Base-by-base conservation (phyloP, 1,140 invertebrate species). In the Drosophila pseudoobscura region DNA sequence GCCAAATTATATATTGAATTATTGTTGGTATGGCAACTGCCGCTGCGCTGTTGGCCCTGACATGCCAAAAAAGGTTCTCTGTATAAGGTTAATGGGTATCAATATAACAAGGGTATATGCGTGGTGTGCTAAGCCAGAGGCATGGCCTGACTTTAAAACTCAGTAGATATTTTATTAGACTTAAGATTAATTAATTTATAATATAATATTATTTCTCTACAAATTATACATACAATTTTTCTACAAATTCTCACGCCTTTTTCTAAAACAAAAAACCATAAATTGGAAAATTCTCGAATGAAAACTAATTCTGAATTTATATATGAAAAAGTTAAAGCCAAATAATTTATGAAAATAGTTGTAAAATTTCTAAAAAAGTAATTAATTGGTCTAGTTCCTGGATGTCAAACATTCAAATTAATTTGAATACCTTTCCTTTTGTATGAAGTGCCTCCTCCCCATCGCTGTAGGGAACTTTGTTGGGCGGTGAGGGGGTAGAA, bases 1-100 rank as follows among this genome's bases (percentile, higher is more conserved):
- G 31, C 22, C 50, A 75, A 55, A 68, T 66, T 49, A 73, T 49
- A 73, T 61, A 68, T 71, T 53, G 46, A 83, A 83, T 70, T 62
- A 55, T 63, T 43, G 75, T 78, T 59, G 60, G 60, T 63, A 83
- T 64, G 64, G 44, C 26, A 62, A 59, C 66, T 4, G 24, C 0
- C 24, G 24, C 24, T 26, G 47, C 41, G 20, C 11, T 35, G 3
- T 41, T 31, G 31, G 24, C 17, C n/a, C 31, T 66, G 65, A 47
- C 41, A 68, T 47, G 17, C 66, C 11, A 24, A 43, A 68, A 49
- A 17, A 13, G 4, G 11, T 13, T 39, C 20, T 17, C 3, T 6
- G 11, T 4, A 7, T 47, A 17, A 1, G 5, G 8, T 1, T 49
- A 11, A 7, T 31, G 52, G 17, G 17, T 17, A 41, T 5, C 6